phyloP scores from a whole-genome alignment of 2,113 vertebrate genomes.

The Gobius niger region DNA sequence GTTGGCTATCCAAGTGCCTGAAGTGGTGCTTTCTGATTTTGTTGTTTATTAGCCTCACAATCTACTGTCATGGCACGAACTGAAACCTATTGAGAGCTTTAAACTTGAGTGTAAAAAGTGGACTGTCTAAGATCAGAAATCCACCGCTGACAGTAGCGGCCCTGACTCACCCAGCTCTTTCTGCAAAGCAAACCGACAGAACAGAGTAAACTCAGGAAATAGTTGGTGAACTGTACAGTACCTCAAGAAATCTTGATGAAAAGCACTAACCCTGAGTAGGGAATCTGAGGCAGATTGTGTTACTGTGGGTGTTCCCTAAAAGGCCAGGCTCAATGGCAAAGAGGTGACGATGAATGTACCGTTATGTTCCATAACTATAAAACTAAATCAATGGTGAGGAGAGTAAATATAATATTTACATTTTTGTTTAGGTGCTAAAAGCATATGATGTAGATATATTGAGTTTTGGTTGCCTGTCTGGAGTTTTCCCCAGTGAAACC shows the following conservation, averaged over 20 bases:
- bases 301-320: slow-evolving; percentile 83
- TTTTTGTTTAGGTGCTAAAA: too few species aligned
- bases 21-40: slow-evolving; percentile 92
- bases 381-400: slow-evolving; percentile 73
- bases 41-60: slow-evolving; percentile 89
- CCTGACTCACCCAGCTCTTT: slow-evolving; percentile 89
- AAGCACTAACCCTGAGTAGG: slow-evolving; percentile 92
- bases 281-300: slow-evolving; percentile 85
- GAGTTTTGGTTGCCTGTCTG: slow-evolving; percentile 29
- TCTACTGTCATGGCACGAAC: slow-evolving; percentile 96
- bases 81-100: slow-evolving; percentile 97
- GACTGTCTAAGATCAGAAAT: slow-evolving; percentile 87
- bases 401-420: too few species aligned
- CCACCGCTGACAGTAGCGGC: slow-evolving; percentile 87
- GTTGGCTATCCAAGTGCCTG: slow-evolving; percentile 95
- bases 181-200: slow-evolving; percentile 84
- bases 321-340: slow-evolving; percentile 84
- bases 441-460: too few species aligned
- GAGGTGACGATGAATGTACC: slow-evolving; percentile 96
- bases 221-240: slow-evolving; percentile 98
- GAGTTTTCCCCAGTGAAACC: slow-evolving; percentile 34
- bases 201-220: slow-evolving; percentile 94
- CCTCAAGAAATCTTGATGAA: slow-evolving; percentile 94
- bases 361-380: slow-evolving; percentile 80
- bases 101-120: slow-evolving; percentile 85